Percentiles rank a stretch among this genome's conserved stretches.
Evolutionary conservation across 2,113 vertebrate genomes (phyloP).

Genomic region (Todiramphus chloris): DNA sequence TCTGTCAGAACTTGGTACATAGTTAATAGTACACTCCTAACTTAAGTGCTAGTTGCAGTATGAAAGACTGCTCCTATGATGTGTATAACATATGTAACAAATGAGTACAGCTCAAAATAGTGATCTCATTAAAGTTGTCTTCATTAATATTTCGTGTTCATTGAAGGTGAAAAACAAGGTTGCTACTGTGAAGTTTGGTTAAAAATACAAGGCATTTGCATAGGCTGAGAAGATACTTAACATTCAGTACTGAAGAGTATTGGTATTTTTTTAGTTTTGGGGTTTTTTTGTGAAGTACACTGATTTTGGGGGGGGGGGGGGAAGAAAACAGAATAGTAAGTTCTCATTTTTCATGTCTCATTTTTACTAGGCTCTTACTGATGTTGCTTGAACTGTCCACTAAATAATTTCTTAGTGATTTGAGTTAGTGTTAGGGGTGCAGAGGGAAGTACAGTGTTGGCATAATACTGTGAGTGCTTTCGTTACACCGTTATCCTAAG

Average conservation of each 20-base stretch:
- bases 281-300: neutral
- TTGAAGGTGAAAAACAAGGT: neutral
- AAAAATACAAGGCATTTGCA: neutral
- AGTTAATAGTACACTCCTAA: neutral
- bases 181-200: neutral
- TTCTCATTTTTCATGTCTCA: neutral
- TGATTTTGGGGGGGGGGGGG: neutral
- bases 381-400: constrained; percentile 55
- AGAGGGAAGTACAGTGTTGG: neutral
- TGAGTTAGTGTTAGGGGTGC: neutral
- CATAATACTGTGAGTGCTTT: neutral
- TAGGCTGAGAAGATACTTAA: neutral
- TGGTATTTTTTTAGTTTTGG: neutral
- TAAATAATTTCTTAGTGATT: constrained; percentile 30
- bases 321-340: neutral
- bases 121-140: neutral
- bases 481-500: neutral
- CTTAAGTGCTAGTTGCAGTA: neutral
- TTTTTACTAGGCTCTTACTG: constrained; percentile 39
- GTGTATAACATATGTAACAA: neutral
- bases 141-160: neutral
- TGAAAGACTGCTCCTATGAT: neutral
- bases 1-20: neutral
- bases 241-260: fast-evolving
- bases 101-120: neutral